Percentiles rank a stretch among this genome's conserved stretches.
phyloP scores from a whole-genome alignment of 2,113 vertebrate species.

The Pantherophis guttatus region DNA sequence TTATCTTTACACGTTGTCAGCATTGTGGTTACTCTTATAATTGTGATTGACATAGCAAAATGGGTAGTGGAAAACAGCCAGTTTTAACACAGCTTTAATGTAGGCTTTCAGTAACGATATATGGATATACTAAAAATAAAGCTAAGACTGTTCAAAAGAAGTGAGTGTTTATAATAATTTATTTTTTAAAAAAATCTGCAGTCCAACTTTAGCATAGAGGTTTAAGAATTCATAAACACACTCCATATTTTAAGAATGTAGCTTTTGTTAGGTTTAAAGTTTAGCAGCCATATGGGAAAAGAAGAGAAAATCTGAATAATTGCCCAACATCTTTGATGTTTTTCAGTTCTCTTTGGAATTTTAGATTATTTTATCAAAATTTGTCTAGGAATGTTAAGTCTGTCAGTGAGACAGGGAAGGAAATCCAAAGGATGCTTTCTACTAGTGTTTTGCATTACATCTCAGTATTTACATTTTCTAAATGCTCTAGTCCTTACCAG shows the following conservation, averaged over 20 bases:
- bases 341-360: slow-evolving; percentile 49
- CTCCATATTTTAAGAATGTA: slow-evolving; percentile 5
- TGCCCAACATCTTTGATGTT: slow-evolving; percentile 35
- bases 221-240: not conserved
- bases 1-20: not conserved
- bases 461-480: slow-evolving; percentile 63
- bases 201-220: slow-evolving; percentile 19
- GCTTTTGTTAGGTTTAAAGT: slow-evolving; percentile 22
- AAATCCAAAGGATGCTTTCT: slow-evolving; percentile 62
- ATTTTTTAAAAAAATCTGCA: slow-evolving; percentile 36
- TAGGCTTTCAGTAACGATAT: not conserved
- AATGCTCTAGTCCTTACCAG: slow-evolving; percentile 59
- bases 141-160: slow-evolving; percentile 8
- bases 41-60: not conserved
- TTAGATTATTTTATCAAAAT: slow-evolving; percentile 41
- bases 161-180: slow-evolving; percentile 28
- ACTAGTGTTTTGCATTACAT: slow-evolving; percentile 64
- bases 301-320: slow-evolving; percentile 16
- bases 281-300: slow-evolving; percentile 14
- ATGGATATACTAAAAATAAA: slow-evolving; percentile 22
- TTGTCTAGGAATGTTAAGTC: slow-evolving; percentile 48
- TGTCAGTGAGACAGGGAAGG: slow-evolving; percentile 44
- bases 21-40: not conserved
- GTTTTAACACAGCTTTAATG: slow-evolving; percentile 1
- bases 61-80: not conserved